Conservation (phyloP, 1,140 invertebrate genomes). For the Ditylenchus dipsaci region DNA sequence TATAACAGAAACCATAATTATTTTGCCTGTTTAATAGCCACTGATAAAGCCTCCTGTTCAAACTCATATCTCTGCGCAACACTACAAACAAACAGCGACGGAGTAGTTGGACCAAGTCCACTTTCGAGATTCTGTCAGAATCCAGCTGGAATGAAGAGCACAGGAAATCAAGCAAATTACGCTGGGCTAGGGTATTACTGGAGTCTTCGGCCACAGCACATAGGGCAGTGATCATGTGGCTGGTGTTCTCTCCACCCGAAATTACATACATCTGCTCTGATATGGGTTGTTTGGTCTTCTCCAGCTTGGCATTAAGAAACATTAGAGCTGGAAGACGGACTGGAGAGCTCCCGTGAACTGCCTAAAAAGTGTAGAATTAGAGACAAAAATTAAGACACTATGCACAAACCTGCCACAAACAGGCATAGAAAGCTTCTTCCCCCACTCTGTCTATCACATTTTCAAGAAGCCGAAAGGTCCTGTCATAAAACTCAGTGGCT, state of each 20-base stretch:
- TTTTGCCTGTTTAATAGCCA: constrained; percentile 50
- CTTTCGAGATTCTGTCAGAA: constrained; percentile 70
- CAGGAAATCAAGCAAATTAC: constrained; percentile 78
- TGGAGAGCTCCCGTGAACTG: constrained; percentile 73
- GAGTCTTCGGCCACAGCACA: constrained; percentile 64
- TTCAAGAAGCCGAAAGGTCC: constrained; percentile 73
- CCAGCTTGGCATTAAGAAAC: constrained; percentile 76
- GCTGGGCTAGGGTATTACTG: constrained; percentile 76
- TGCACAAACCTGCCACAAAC: constrained; percentile 73
- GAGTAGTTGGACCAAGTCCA: constrained; percentile 73
- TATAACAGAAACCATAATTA: neutral
- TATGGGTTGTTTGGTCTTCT: constrained; percentile 66
- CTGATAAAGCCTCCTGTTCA: constrained; percentile 69
- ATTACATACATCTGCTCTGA: constrained; percentile 78
- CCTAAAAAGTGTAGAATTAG: constrained; percentile 51
- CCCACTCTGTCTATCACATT: constrained; percentile 77
- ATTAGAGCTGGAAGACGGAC: constrained; percentile 79
- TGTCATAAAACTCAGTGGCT: constrained; percentile 81
- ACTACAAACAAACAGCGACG: constrained; percentile 77
- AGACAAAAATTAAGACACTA: too few species aligned
- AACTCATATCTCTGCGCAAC: constrained; percentile 80
- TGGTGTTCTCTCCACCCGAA: constrained; percentile 36
- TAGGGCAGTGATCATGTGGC: constrained; percentile 69
- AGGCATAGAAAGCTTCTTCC: constrained; percentile 75
- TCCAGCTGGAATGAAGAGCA: constrained; percentile 80